phyloP scores from a whole-genome alignment of 2,797 vertebrate species.

The Eulemur mongoz region DNA sequence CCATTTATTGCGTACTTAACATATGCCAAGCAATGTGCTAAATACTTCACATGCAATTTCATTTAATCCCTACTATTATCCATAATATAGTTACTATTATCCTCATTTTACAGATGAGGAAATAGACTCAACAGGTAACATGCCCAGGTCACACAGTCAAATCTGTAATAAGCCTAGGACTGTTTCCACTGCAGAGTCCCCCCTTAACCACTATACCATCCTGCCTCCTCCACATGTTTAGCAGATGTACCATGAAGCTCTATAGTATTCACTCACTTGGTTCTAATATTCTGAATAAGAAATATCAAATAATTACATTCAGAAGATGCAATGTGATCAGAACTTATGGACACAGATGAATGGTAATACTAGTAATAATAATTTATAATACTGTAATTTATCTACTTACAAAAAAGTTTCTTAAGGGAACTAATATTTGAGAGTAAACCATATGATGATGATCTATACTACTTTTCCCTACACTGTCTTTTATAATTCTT shows the following conservation, averaged over 20 bases:
- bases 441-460: neutral
- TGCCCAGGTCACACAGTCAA: neutral
- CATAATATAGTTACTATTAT: neutral
- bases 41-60: neutral
- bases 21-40: neutral
- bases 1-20: neutral
- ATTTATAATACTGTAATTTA: neutral
- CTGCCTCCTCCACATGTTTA: neutral
- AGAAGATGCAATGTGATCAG: neutral
- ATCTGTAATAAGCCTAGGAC: neutral
- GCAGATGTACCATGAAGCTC: neutral
- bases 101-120: conserved; percentile 32
- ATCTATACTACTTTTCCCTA: neutral
- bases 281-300: conserved; percentile 37
- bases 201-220: neutral
- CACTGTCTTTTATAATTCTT: conserved; percentile 13
- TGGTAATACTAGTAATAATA: neutral
- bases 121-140: neutral
- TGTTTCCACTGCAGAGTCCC: neutral
- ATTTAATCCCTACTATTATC: conserved; percentile 38
- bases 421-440: conserved; percentile 30
- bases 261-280: neutral
- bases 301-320: conserved; percentile 38
- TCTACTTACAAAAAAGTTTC: conserved; percentile 21
- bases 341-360: neutral